A percentile compares a stretch with the other conserved stretches of the same genome.
Evolutionary conservation across 2,113 vertebrate genomes (phyloP).

Genomic region (Ancistrus triradiatus): DNA sequence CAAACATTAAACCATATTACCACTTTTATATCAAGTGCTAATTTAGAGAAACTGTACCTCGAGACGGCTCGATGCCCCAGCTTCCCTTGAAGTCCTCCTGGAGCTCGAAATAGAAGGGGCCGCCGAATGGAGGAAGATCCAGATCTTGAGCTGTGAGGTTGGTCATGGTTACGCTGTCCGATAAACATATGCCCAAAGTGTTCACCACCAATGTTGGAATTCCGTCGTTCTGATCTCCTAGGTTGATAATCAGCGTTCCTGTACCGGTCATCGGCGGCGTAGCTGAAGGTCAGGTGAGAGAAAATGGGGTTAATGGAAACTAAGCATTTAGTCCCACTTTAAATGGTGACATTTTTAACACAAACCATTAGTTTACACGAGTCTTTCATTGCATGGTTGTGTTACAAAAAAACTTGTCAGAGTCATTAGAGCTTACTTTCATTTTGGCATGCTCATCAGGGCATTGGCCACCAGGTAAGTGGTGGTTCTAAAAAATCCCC

Average conservation of each 20-base stretch:
- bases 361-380: no score
- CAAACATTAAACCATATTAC: no score
- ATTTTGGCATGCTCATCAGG: neutral
- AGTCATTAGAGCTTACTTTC: no score
- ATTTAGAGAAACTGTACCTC: conserved; percentile 24
- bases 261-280: conserved; percentile 51
- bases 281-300: conserved; percentile 40
- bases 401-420: neutral
- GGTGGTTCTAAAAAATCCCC: no score
- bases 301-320: neutral
- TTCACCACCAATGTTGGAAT: conserved; percentile 4
- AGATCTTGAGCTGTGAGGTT: conserved; percentile 46
- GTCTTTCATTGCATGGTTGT: no score
- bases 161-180: conserved; percentile 26
- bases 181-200: conserved; percentile 16
- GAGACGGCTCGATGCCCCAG: conserved; percentile 39
- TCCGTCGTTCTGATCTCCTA: conserved; percentile 39
- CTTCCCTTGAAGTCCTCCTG: conserved; percentile 20
- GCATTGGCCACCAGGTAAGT: no score
- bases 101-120: conserved; percentile 36
- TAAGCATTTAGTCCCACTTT: no score
- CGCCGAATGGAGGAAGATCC: conserved; percentile 26
- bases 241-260: conserved; percentile 30
- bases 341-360: no score
- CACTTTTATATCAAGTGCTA: no score